Percentiles rank a stretch among this genome's conserved stretches.
Evolutionary conservation across 2,888 invertebrate species (phyloP).

Genomic region (Pyrocoelia pectoralis): DNA sequence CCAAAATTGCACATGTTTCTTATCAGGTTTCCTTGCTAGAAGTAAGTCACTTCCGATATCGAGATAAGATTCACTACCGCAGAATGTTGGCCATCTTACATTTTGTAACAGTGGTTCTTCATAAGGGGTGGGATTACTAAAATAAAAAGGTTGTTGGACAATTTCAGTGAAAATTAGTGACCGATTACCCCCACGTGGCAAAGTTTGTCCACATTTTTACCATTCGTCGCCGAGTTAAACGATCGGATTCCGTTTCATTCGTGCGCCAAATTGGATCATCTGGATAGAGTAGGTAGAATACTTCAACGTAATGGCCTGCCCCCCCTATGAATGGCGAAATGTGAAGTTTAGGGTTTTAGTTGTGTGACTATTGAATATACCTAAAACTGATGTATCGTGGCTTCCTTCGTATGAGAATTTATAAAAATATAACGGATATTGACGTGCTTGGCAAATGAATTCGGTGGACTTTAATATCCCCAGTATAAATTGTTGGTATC

Average conservation of each 20-base stretch:
- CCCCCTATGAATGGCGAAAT: neutral
- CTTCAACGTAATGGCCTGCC: neutral
- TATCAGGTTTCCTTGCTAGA: slow-evolving; percentile 34
- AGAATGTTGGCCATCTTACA: slow-evolving; percentile 17
- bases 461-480: slow-evolving; percentile 7
- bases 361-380: too few species aligned
- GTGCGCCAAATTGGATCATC: neutral
- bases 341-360: too few species aligned
- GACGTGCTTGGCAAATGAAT: neutral
- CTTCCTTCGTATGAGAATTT: slow-evolving; percentile 13
- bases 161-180: slow-evolving; percentile 5
- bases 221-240: neutral
- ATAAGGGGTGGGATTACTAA: slow-evolving; percentile 5
- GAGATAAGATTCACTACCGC: slow-evolving; percentile 39
- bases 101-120: slow-evolving; percentile 8
- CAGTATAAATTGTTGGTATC: slow-evolving; percentile 1
- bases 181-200: neutral
- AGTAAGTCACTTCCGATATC: slow-evolving; percentile 41
- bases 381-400: too few species aligned
- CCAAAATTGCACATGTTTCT: slow-evolving; percentile 38
- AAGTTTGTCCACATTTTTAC: slow-evolving; percentile 19
- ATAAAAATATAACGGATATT: slow-evolving; percentile 15
- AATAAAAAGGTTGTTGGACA: too few species aligned
- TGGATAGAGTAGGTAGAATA: neutral
- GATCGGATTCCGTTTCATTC: neutral